Evolutionary conservation across 2,113 vertebrate genomes (phyloP).

Genomic region (Archilochus colubris): DNA sequence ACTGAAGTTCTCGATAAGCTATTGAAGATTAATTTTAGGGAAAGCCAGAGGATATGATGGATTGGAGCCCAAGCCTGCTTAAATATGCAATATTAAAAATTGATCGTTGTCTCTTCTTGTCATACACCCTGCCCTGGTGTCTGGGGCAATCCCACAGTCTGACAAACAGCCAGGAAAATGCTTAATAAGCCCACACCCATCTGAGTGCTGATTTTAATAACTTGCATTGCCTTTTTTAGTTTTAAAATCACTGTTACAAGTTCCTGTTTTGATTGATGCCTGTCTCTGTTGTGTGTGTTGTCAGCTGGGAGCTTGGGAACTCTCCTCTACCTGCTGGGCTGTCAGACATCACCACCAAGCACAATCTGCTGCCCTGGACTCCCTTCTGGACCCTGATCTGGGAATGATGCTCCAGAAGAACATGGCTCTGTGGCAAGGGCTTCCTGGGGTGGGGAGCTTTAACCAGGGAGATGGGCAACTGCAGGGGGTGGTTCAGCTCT

Average conservation of each 20-base stretch:
- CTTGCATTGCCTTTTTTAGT: slow-evolving; percentile 36
- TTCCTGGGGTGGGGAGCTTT: background rate
- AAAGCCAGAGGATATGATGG: slow-evolving; percentile 54
- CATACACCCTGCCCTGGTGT: slow-evolving; percentile 26
- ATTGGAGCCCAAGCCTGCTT: slow-evolving; percentile 52
- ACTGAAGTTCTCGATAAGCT: slow-evolving; percentile 58
- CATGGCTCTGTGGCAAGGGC: rapidly evolving
- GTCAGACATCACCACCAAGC: background rate
- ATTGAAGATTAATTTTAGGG: slow-evolving; percentile 69
- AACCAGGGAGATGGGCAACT: background rate
- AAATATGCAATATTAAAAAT: slow-evolving; percentile 76
- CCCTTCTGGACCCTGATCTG: rapidly evolving
- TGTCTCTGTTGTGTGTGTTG: background rate
- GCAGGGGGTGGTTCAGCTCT: background rate
- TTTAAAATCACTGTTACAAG: slow-evolving; percentile 46
- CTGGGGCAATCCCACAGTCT: slow-evolving; percentile 57
- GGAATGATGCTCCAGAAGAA: background rate
- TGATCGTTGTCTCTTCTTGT: slow-evolving; percentile 67
- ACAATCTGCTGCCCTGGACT: background rate
- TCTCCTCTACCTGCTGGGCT: background rate
- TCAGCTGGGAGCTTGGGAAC: background rate
- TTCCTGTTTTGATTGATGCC: slow-evolving; percentile 47
- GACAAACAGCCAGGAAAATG: slow-evolving; percentile 30
- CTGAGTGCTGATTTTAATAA: slow-evolving; percentile 51
- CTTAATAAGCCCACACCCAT: background rate